Percentiles rank a stretch among this genome's conserved stretches.
phyloP scores from a whole-genome alignment of 2,113 vertebrate genomes.

The Ictalurus furcatus region DNA sequence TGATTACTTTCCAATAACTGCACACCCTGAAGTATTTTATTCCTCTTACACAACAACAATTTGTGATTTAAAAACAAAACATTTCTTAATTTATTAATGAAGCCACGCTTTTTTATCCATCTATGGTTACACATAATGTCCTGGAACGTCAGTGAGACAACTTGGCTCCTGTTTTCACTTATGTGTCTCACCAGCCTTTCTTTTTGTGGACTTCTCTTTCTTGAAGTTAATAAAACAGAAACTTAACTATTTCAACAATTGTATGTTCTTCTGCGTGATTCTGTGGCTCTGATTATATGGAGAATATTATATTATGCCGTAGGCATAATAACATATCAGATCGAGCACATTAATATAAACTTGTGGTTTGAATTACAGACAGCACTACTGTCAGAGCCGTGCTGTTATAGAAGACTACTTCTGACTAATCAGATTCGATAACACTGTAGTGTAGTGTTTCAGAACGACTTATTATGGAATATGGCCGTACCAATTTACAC shows the following conservation, averaged over 20 bases:
- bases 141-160: neutral
- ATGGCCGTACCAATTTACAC: neutral
- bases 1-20: neutral
- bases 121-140: neutral
- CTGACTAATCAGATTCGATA: neutral
- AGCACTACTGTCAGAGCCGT: neutral
- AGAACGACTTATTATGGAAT: neutral
- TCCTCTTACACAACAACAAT: neutral
- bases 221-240: neutral
- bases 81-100: neutral
- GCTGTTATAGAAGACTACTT: neutral
- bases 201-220: neutral
- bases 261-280: neutral
- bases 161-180: neutral
- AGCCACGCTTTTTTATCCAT: neutral
- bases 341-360: neutral
- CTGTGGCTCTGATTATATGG: neutral
- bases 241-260: neutral
- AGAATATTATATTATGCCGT: neutral
- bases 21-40: neutral
- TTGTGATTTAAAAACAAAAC: neutral
- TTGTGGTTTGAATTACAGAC: neutral
- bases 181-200: neutral
- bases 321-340: neutral
- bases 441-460: neutral